A percentile compares a stretch with the other conserved stretches of the same genome.
phyloP scores from a whole-genome alignment of 2,797 vertebrate genomes.

The Coregonus sp. region DNA sequence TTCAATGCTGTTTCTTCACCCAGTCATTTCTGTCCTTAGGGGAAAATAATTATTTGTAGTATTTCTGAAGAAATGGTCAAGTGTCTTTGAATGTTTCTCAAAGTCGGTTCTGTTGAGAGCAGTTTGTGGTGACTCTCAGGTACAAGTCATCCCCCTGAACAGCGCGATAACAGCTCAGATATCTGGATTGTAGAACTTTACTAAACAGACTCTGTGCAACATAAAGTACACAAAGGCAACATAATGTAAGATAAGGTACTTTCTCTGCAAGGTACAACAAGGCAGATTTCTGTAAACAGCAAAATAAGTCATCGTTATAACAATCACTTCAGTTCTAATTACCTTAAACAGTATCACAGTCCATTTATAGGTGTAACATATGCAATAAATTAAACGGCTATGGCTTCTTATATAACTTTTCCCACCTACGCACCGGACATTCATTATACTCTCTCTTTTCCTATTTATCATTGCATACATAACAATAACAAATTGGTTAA shows the following conservation, averaged over 20 bases:
- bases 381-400: slow-evolving; percentile 92
- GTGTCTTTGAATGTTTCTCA: slow-evolving; percentile 29
- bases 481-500: slow-evolving; percentile 80
- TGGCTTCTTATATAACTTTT: slow-evolving; percentile 75
- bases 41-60: slow-evolving; percentile 10
- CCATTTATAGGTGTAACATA: slow-evolving; percentile 81
- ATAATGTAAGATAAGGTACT: background rate
- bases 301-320: slow-evolving; percentile 25
- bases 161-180: slow-evolving; percentile 10
- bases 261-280: slow-evolving; percentile 12
- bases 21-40: background rate
- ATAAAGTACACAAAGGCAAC: slow-evolving; percentile 8
- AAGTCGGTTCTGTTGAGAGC: slow-evolving; percentile 14
- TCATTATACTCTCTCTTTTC: slow-evolving; percentile 63
- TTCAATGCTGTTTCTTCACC: background rate
- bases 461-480: slow-evolving; percentile 18
- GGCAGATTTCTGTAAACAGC: slow-evolving; percentile 47
- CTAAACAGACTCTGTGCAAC: slow-evolving; percentile 24
- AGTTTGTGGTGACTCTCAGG: slow-evolving; percentile 13
- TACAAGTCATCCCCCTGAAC: slow-evolving; percentile 17
- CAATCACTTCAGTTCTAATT: slow-evolving; percentile 30
- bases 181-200: slow-evolving; percentile 10
- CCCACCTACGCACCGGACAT: slow-evolving; percentile 70
- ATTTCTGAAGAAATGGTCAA: slow-evolving; percentile 16
- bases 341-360: slow-evolving; percentile 73